phyloP scores from a whole-genome alignment of 2,797 vertebrate genomes.

The Bovichtus diacanthus region DNA sequence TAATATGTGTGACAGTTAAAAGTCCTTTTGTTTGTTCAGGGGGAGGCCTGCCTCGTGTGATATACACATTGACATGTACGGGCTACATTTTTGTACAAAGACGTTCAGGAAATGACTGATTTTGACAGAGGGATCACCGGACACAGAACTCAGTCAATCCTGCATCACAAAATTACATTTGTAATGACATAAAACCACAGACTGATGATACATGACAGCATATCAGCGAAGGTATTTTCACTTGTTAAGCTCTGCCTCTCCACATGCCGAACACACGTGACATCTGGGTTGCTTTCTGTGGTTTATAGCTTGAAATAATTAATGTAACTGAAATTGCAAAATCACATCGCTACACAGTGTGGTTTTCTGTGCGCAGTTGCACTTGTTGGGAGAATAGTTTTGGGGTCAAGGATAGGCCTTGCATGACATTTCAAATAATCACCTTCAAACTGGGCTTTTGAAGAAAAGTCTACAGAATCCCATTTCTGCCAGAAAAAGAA shows the following conservation, averaged over 20 bases:
- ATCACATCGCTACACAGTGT: slow-evolving; percentile 6
- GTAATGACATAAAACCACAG: slow-evolving; percentile 6
- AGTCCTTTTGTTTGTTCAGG: no score
- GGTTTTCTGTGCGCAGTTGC: slow-evolving; percentile 6
- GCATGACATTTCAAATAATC: slow-evolving; percentile 26
- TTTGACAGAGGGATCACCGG: slow-evolving; percentile 20
- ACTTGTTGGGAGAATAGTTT: slow-evolving; percentile 31
- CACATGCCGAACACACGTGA: slow-evolving; percentile 39
- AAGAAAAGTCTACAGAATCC: neutral
- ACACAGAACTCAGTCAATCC: slow-evolving; percentile 11
- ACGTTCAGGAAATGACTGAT: neutral
- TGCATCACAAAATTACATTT: slow-evolving; percentile 14
- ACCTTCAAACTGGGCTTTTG: slow-evolving; percentile 17
- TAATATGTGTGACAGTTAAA: no score
- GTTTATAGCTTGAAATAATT: slow-evolving; percentile 46
- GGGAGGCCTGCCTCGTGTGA: no score
- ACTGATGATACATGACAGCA: slow-evolving; percentile 30
- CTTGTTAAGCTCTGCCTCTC: slow-evolving; percentile 17
- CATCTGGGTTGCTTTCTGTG: slow-evolving; percentile 30
- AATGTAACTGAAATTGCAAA: slow-evolving; percentile 36
- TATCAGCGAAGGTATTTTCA: slow-evolving; percentile 30
- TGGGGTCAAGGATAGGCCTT: neutral
- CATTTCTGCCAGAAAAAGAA: neutral
- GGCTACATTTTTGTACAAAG: neutral
- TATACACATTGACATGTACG: neutral